Base-by-base conservation (phyloP, 2,888 invertebrate genomes). In the Coremacera marginata region DNA sequence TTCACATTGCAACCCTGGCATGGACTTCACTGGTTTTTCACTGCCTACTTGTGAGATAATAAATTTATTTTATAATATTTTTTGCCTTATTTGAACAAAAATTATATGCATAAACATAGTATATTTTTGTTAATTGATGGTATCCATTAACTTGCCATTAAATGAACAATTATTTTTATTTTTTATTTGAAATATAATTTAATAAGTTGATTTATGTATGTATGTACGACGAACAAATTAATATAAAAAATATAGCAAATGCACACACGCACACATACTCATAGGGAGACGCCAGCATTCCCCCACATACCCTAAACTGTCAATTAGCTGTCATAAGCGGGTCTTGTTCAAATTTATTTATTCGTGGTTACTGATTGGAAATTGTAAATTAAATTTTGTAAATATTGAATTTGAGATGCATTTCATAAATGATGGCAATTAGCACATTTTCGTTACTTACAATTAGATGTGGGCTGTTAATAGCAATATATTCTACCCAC, bases 311-410 rank as follows among this genome's bases (percentile, higher is more conserved):
- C 63, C 7, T 25, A 2, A 27, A 31, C 51, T 27, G 51, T 7
- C 49, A 51, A 25, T 51, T 51, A 51, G 8, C 68, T 51, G 68
- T 68, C 68, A 68, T 22, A 68, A 8, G 68, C 68, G 51, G 16
- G 68, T 16, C 5, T 16, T 31, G 11, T 19, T n/a, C 37, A 65
- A 65, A 51, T 68, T 37, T 51, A 19, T 51, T 27, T 68, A 51
- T 68, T 68, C 25, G 27, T 4, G 68, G 49, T 51, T 60, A 9
- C 27, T 60, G 57, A 60, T 60, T 60, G 57, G 27, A 60, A 25
- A 25, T 60, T 60, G 57, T 25, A 25, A 25, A 25, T 60, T 11
- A 25, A 60, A 60, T 60, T 60, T 22, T 3, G 27, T 44, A 11
- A 44, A 44, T 11, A 11, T 11, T 44, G 14, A 44, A 44, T 11